Percentiles rank a stretch among this genome's conserved stretches.
Conservation (phyloP, 2,797 vertebrate genomes). For the Iguana delicatissima region DNA sequence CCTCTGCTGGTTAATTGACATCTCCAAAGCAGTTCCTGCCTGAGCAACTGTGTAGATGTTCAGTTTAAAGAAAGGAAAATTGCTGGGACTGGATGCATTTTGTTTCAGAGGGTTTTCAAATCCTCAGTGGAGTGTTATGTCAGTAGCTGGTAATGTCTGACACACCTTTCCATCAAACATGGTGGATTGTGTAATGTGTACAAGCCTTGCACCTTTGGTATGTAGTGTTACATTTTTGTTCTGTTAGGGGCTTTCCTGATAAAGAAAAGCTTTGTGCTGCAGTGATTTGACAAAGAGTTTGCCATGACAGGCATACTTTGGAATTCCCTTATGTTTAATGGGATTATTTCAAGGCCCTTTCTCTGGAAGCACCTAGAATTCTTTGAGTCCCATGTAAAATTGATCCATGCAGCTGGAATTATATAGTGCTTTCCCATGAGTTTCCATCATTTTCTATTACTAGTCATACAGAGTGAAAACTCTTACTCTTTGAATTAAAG, state of each 20-base stretch:
- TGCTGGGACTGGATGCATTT: no score
- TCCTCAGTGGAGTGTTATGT: not conserved
- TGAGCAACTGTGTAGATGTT: not conserved
- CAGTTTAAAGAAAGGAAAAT: not conserved
- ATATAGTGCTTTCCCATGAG: not conserved
- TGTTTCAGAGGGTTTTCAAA: not conserved
- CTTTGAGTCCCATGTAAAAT: not conserved
- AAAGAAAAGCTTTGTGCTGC: not conserved
- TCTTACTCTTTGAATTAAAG: not conserved
- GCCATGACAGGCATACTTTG: not conserved
- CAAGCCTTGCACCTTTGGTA: not conserved
- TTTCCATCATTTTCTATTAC: not conserved
- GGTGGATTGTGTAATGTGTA: not conserved
- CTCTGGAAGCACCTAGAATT: not conserved
- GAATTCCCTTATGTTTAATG: not conserved
- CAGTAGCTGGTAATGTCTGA: not conserved
- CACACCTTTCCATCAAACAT: not conserved
- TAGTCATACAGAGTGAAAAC: no score
- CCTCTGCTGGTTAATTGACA: not conserved
- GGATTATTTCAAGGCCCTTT: slow-evolving; percentile 13
- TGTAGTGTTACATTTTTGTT: not conserved
- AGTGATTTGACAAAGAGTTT: not conserved
- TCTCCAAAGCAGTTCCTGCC: not conserved
- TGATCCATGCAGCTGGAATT: not conserved
- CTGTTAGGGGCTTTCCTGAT: not conserved